phyloP scores from a whole-genome alignment of 2,797 vertebrate species.

The Anguilla anguilla region DNA sequence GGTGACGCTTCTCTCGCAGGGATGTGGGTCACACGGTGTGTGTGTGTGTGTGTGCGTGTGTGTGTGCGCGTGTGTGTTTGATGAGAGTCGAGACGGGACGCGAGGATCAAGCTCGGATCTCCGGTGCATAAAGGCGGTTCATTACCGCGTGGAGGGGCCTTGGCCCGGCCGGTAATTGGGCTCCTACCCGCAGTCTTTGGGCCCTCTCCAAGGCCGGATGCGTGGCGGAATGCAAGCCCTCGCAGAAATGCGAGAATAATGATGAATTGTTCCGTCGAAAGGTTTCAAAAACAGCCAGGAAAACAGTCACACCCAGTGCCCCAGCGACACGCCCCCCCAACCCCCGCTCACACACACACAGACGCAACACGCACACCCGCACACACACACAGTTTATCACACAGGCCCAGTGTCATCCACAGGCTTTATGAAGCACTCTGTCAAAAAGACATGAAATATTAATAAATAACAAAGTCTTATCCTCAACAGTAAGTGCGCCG shows the following conservation, averaged over 20 bases:
- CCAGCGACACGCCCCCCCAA: not conserved
- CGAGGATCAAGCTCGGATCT: constrained; percentile 2
- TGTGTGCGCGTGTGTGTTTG: not conserved
- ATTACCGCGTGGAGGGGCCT: not conserved
- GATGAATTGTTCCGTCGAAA: constrained; percentile 19
- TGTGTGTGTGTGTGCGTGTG: not conserved
- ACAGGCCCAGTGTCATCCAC: not conserved
- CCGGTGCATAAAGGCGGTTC: constrained; percentile 18
- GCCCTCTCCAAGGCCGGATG: constrained; percentile 26
- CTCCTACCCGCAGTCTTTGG: constrained; percentile 24
- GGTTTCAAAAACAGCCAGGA: not conserved
- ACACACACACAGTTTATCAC: not conserved
- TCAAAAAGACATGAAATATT: too few species aligned
- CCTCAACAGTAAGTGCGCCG: not conserved
- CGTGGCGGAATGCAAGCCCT: constrained; percentile 13
- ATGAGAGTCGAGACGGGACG: not conserved
- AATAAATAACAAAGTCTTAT: too few species aligned
- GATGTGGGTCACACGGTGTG: not conserved
- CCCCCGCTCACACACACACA: not conserved
- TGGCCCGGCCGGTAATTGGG: constrained; percentile 31
- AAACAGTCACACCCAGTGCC: not conserved
- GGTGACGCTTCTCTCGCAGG: not conserved
- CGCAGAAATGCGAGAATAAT: constrained; percentile 15
- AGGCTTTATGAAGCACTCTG: constrained; percentile 1
- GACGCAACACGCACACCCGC: too few species aligned